Conservation (phyloP, 1,140 invertebrate species). For the Drosophila subobscura region DNA sequence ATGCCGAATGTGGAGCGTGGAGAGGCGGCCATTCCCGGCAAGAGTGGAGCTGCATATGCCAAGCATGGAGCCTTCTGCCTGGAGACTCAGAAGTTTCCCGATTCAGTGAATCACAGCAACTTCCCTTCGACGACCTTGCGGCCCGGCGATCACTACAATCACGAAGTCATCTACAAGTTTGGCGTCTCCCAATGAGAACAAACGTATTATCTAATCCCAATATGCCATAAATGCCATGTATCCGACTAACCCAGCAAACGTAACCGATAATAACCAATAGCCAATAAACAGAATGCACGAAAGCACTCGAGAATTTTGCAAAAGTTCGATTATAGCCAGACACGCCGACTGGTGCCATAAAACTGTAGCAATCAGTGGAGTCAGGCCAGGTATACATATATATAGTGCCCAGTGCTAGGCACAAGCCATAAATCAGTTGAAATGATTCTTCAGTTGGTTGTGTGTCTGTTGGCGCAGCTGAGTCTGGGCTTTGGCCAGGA, state of each 20-base stretch:
- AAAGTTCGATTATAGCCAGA: slow-evolving; percentile 12
- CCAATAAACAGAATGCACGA: slow-evolving; percentile 54
- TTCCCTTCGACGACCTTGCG: slow-evolving; percentile 90
- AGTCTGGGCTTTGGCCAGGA: slow-evolving; percentile 16
- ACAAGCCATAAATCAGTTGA: slow-evolving; percentile 10
- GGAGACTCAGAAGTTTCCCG: slow-evolving; percentile 96
- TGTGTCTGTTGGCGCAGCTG: slow-evolving; percentile 15
- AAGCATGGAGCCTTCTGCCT: slow-evolving; percentile 93
- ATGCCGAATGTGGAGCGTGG: slow-evolving; percentile 85
- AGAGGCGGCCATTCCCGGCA: slow-evolving; percentile 55
- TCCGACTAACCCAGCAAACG: slow-evolving; percentile 9
- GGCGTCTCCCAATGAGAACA: slow-evolving; percentile 64
- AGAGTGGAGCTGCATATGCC: slow-evolving; percentile 85
- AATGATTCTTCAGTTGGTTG: slow-evolving; percentile 21
- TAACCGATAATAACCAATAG: slow-evolving; percentile 40
- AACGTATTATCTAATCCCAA: slow-evolving; percentile 4
- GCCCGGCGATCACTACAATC: slow-evolving; percentile 89
- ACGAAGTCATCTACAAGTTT: slow-evolving; percentile 86
- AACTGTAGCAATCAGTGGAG: slow-evolving; percentile 3
- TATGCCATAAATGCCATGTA: slow-evolving; percentile 21
- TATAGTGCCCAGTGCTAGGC: slow-evolving; percentile 5
- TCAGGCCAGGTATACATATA: slow-evolving; percentile 34
- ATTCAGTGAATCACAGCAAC: slow-evolving; percentile 93
- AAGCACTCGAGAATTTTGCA: slow-evolving; percentile 16
- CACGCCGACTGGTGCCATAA: slow-evolving; percentile 32